Percentiles rank a stretch among this genome's conserved stretches.
Conservation (phyloP, 2,797 vertebrate genomes). For the Helostoma temminkii region DNA sequence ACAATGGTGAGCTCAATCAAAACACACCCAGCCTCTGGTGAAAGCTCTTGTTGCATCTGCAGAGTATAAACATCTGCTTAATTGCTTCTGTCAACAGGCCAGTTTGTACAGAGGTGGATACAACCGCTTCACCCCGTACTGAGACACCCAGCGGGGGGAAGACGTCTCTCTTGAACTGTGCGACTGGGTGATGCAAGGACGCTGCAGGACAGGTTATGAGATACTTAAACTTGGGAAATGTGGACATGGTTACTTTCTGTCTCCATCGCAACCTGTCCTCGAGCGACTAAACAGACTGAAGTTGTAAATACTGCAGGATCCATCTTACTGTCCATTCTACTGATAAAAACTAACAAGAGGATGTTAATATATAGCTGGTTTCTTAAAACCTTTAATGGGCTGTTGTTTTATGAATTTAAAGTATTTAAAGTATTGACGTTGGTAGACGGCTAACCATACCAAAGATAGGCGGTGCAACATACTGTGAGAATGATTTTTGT, state of each 20-base stretch:
- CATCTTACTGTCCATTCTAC: constrained; percentile 48
- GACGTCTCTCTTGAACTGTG: constrained; percentile 37
- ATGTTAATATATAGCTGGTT: constrained; percentile 49
- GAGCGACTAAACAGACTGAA: constrained; percentile 66
- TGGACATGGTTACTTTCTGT: constrained; percentile 33
- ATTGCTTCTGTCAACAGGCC: constrained; percentile 78
- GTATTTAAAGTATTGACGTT: constrained; percentile 29
- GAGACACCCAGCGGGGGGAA: constrained; percentile 36
- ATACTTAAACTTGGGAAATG: constrained; percentile 48
- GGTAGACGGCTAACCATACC: constrained; percentile 8
- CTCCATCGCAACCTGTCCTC: constrained; percentile 35
- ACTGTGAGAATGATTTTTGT: constrained; percentile 64
- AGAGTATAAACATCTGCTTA: constrained; percentile 29
- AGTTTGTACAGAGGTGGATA: constrained; percentile 89
- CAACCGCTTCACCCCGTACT: constrained; percentile 89
- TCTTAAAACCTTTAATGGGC: constrained; percentile 51
- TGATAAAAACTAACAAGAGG: constrained; percentile 45
- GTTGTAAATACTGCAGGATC: constrained; percentile 76
- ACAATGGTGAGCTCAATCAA: constrained; percentile 83
- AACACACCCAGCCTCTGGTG: constrained; percentile 7
- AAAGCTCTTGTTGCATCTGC: constrained; percentile 14
- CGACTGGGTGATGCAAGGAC: constrained; percentile 47
- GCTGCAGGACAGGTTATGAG: constrained; percentile 60
- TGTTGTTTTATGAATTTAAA: constrained; percentile 46
- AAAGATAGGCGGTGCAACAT: constrained; percentile 36